Evolutionary conservation across 2,113 vertebrate species (phyloP), one percentile per base, ranked within the genome.

Genomic region (Centropus bengalensis): DNA sequence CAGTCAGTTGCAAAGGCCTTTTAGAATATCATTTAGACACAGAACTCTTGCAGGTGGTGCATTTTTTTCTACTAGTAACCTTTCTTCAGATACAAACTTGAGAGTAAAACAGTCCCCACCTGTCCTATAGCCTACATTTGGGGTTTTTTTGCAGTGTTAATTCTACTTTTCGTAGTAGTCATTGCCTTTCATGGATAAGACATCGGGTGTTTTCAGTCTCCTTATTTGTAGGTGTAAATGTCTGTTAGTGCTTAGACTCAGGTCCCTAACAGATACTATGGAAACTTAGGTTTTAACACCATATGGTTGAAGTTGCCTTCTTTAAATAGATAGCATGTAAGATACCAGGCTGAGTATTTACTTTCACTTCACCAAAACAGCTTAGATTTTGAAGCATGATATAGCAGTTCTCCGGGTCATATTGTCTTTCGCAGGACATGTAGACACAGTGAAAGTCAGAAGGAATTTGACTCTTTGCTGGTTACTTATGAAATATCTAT

Each of bases 41-140:
- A 22, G 75, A 75, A 58, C 58, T 58, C 12, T 45, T 73, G 8
- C 1, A 58, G 42, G 9, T 64, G 5, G 45, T 88, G 55, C 15
- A 28, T 12, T 15, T 89, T 77, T 89, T 83, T 33, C 36, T 60
- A 2, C 22, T 84, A 42, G 18, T 58, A 24, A 9, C 33, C 18
- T 80, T 74, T 82, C 63, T 27, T 52, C 32, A 85, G 38, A 42
- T 28, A 55, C 5, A 44, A 76, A 58, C 22, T 36, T 28, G 21
- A 10, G 14, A 23, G 49, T 82, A 40, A 63, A 90, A 22, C 23
- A 56, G 55, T n/a, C 33, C 32, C 5, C 15, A 30, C 8, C 10
- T 51, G 6, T 82, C 83, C 2, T 26, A 9, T 56, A 52, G 17
- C 32, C n/a, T 52, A 24, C 3, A 0, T 54, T 54, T 7, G 0